These are phyloP conservation scores for Agonum fuliginosum DNA, from an alignment of 2,888 invertebrate genomes.

Conservation along the genomic window DNA sequence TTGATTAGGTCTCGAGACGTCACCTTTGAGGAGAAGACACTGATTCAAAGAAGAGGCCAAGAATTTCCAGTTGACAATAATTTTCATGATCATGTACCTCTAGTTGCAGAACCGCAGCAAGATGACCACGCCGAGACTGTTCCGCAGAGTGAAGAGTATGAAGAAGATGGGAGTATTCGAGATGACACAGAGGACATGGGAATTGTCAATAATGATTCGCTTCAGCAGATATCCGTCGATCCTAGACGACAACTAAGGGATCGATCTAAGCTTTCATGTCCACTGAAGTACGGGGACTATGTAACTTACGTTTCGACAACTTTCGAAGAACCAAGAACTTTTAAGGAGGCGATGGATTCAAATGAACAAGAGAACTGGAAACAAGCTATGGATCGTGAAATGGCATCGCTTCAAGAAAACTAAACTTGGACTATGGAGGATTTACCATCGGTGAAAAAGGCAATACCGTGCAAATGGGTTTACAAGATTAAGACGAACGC, in stretches of 20 bases:
- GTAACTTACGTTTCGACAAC: neutral
- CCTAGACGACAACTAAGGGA: no score
- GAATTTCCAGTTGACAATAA: no score
- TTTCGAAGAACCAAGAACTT: constrained; percentile 48
- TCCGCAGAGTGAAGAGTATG: neutral
- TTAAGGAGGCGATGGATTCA: constrained; percentile 51
- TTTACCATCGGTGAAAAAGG: constrained; percentile 59
- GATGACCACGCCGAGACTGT: neutral
- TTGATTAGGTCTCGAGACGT: constrained; percentile 32
- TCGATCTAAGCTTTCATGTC: neutral
- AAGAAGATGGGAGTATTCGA: neutral
- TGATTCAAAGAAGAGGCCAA: neutral
- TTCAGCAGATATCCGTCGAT: neutral
- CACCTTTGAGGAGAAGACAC: constrained; percentile 34
- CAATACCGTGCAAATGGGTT: no score
- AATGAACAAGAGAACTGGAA: constrained; percentile 59
- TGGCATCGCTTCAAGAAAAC: constrained; percentile 61
- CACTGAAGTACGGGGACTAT: neutral
- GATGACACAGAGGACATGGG: neutral
- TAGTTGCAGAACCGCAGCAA: neutral
- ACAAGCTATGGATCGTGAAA: constrained; percentile 63
- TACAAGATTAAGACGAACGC: no score
- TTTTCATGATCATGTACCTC: neutral
- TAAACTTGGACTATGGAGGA: constrained; percentile 62
- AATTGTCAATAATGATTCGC: neutral